Conservation (phyloP, 2,113 vertebrate species). For the Aphelocoma coerulescens region DNA sequence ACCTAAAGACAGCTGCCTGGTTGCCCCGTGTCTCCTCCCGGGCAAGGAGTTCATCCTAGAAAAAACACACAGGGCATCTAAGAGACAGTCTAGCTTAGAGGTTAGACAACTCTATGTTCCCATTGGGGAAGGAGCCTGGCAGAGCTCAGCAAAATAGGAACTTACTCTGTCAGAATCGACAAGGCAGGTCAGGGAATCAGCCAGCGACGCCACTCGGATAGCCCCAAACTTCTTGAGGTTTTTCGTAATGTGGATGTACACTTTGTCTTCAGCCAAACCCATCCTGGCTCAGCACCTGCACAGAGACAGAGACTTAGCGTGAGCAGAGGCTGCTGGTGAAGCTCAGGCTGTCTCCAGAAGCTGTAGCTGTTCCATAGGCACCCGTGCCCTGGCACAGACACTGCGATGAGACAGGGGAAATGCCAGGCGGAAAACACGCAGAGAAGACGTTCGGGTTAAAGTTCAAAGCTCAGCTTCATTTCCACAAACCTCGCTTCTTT, state of each 20-base stretch:
- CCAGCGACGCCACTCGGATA: slow-evolving; percentile 15
- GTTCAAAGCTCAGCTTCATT: not conserved
- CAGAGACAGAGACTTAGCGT: fast-evolving
- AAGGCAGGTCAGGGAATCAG: slow-evolving; percentile 33
- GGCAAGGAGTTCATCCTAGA: slow-evolving; percentile 37
- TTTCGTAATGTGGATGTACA: not conserved
- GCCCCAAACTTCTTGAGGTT: not conserved
- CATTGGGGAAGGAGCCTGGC: fast-evolving
- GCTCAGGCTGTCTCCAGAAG: not conserved
- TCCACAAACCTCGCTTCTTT: not conserved
- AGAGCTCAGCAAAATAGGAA: not conserved
- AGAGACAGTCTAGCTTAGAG: not conserved
- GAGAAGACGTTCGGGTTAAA: fast-evolving
- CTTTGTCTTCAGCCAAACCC: slow-evolving; percentile 47
- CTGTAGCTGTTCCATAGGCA: not conserved
- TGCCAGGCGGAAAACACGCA: not conserved
- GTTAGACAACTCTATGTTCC: fast-evolving
- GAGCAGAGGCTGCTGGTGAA: fast-evolving
- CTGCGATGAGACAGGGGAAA: not conserved
- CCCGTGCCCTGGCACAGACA: not conserved
- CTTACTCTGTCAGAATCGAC: slow-evolving; percentile 34
- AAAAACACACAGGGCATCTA: not conserved
- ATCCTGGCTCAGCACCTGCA: not conserved
- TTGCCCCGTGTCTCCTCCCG: slow-evolving; percentile 32
- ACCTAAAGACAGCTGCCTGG: not conserved